Base-by-base conservation (phyloP, 2,888 invertebrate genomes). In the Acronicta leporina region DNA sequence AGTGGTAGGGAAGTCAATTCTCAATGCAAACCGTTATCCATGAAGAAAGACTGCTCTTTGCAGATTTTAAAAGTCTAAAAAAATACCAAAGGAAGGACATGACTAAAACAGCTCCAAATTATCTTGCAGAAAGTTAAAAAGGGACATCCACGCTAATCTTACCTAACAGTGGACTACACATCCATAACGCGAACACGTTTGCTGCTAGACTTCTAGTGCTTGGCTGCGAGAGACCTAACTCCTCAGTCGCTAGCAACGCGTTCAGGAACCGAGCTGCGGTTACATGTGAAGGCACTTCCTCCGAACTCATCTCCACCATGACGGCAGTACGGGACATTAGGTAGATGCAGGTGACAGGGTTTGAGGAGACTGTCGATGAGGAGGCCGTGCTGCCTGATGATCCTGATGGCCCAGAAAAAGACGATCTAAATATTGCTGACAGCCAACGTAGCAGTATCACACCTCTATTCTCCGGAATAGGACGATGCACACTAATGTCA, bases 181-280 rank as follows among this genome's bases (percentile, higher is more conserved):
- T 97, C 99, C 99, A 99, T 69, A 99, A 91, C 0, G 98, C 97
- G 85, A 99, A 99, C 8, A 98, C 96, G 86, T 97, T 97, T 54
- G 96, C 96, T n/a, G 98, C 97, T 60, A 96, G 87, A 75, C 96
- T 95, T 78, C 97, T 96, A 43, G 97, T 96, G 63, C 97, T 96
- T 2, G 96, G 94, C 81, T 96, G 95, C 15, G 96, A 96, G 69
- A 99, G 95, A 13, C 97, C 97, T 79, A 99, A 92, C 86, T 98
- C 97, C 63, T 96, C 96, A 8, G 93, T 88, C 0, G 89, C 89
- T 40, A 94, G 76, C 7, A 92, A 86, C 0, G 92, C 93, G 47
- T 87, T 90, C 0, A 94, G 81, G 65, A 94, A 92, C 68, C 94
- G 81, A 0, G 89, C 81, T 0, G 94, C 82, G 0, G 92, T 91